A percentile compares a stretch with the other conserved stretches of the same genome.
phyloP scores from a whole-genome alignment of 1,140 invertebrate species.

The Spodoptera litura region DNA sequence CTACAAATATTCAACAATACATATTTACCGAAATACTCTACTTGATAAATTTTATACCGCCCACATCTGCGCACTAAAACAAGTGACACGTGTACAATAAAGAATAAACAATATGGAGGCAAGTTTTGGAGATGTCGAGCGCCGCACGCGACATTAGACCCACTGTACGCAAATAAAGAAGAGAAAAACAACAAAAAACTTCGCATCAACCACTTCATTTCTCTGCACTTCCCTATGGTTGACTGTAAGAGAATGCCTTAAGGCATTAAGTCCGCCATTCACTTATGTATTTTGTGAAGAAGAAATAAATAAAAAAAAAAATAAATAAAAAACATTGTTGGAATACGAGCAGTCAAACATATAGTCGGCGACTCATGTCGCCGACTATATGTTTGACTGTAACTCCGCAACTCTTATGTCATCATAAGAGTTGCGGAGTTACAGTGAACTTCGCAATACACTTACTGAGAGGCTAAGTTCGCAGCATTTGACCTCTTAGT shows the following conservation, averaged over 20 bases:
- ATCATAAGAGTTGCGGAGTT: constrained; percentile 53
- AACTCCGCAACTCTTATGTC: constrained; percentile 54
- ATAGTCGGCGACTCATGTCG: constrained; percentile 50
- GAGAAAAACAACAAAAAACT: no score
- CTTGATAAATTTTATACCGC: constrained; percentile 11
- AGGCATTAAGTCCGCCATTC: no score
- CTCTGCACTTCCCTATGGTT: no score
- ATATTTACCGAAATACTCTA: constrained; percentile 21
- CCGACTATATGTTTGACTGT: no score
- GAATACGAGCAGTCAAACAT: constrained; percentile 48
- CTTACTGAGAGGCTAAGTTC: constrained; percentile 62
- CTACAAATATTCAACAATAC: constrained; percentile 18
- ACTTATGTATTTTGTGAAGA: no score
- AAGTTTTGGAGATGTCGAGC: constrained; percentile 48
- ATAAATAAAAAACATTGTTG: constrained; percentile 50
- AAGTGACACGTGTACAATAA: constrained; percentile 44
- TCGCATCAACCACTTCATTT: no score
- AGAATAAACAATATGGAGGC: constrained; percentile 49
- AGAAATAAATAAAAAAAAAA: no score
- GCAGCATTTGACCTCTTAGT: constrained; percentile 62
- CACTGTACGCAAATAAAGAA: constrained; percentile 57
- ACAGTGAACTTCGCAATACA: constrained; percentile 66
- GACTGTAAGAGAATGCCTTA: no score
- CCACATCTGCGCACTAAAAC: constrained; percentile 29
- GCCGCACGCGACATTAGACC: constrained; percentile 58